Base-by-base conservation (phyloP, 1,140 invertebrate species). In the Dufourea novaeangliae region DNA sequence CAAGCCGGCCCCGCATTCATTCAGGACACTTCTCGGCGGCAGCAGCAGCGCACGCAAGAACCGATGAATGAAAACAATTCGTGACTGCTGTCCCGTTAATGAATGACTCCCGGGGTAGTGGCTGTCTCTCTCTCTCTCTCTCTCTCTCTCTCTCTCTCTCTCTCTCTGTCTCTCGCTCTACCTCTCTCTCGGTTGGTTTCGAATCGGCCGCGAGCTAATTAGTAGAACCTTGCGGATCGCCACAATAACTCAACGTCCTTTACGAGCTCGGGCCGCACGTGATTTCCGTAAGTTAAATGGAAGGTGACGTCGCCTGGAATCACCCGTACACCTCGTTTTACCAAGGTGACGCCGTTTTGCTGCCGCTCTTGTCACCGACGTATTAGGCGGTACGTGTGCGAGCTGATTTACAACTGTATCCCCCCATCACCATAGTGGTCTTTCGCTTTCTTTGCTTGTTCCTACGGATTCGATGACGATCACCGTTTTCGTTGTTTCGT, bases 61-160 rank as follows among this genome's bases (percentile, higher is more conserved):
- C 88, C 86, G 83, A 90, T 92, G 90, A 92, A 92, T 92, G 91
- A 91, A 91, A 91, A 90, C 83, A 88, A 90, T 89, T 89, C 82
- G 86, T 86, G 82, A 85, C 83, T 83, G 80, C 80, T 82, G 83
- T 84, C 82, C 87, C 83, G 82, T 86, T 89, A 90, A 89, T 85
- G 84, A 88, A 90, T 85, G 83, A 83, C 87, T 88, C 86, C 83
- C 83, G 80, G 82, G 82, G 86, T 89, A 87, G 88, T 89, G 88
- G 89, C 72, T 79, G 63, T 90, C 72, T 90, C 86, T n/a, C n/a
- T n/a, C n/a, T n/a, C n/a, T n/a, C n/a, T n/a, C n/a, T n/a, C n/a
- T n/a, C n/a, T n/a, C n/a, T n/a, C n/a, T n/a, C n/a, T n/a, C n/a
- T n/a, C n/a, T n/a, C n/a, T n/a, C n/a, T n/a, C n/a, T n/a, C n/a